A percentile compares a stretch with the other conserved stretches of the same genome.
Conservation (phyloP, 2,888 invertebrate genomes). For the Polia nebulosa region DNA sequence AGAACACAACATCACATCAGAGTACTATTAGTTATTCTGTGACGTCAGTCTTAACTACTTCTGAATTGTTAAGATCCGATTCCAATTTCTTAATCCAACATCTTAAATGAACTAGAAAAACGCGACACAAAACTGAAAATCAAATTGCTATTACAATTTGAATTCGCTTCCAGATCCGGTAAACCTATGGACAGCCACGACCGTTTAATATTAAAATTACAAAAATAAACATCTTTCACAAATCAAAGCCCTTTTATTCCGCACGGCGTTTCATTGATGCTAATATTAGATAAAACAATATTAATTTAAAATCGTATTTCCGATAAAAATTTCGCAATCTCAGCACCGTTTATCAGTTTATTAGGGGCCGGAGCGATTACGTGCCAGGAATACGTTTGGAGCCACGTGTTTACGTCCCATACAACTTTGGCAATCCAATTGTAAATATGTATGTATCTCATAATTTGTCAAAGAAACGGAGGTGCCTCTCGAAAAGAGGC, state of each 20-base stretch:
- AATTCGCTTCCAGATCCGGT: background rate
- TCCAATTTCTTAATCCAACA: too few species aligned
- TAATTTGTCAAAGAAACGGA: constrained; percentile 36
- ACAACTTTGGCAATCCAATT: constrained; percentile 40
- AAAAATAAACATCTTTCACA: constrained; percentile 41
- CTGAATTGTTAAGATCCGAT: too few species aligned
- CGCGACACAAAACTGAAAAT: constrained; percentile 2
- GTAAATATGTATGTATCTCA: constrained; percentile 60
- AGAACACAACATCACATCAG: too few species aligned
- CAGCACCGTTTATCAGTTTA: constrained; percentile 62
- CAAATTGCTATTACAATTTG: background rate
- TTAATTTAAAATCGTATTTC: constrained; percentile 66
- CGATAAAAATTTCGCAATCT: constrained; percentile 61
- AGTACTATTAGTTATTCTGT: too few species aligned
- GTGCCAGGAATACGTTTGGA: constrained; percentile 53
- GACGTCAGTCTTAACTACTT: too few species aligned
- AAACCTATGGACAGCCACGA: constrained; percentile 11
- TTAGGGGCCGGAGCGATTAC: constrained; percentile 49
- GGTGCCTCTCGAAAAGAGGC: constrained; percentile 4
- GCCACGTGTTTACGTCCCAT: constrained; percentile 28
- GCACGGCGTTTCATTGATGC: constrained; percentile 48
- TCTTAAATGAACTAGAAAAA: too few species aligned
- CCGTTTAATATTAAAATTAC: constrained; percentile 40
- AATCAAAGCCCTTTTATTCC: constrained; percentile 54
- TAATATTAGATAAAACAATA: constrained; percentile 65